Base-by-base conservation (phyloP, 1,140 invertebrate species). In the Caerostris darwini region DNA sequence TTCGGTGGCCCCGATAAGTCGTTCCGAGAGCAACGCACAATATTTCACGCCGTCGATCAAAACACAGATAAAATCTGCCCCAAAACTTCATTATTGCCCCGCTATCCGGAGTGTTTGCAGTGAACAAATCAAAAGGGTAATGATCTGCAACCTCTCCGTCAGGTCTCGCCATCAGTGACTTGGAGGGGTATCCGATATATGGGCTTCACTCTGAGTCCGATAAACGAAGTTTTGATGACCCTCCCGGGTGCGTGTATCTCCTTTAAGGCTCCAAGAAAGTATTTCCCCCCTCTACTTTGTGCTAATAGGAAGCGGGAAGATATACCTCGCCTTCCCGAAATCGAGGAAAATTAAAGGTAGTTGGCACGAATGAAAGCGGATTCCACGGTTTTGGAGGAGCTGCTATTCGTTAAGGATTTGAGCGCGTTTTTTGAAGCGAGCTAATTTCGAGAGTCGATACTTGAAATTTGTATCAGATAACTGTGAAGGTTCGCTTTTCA, bases 71-170 rank as follows among this genome's bases (percentile, higher is more conserved):
- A 92, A 92, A 92, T 85, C 67, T 61, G 19, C 12, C 50, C 53
- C 64, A 10, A 54, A 93, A 93, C 92, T 87, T 87, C 83, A 93
- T 93, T 93, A 87, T 19, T 19, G 58, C 64, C 6, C 61, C 7
- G n/a, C 50, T n/a, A 54, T 12, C 59, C 50, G 34, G 71, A 81
- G 57, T 83, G 57, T 71, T 82, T 61, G 57, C 58, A 86, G 92
- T 93, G 92, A 87, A 85, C 92, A 93, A 93, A 93, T 93, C 92
- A 93, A 93, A 93, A 67, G 50, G 82, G 82, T 93, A 93, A 93
- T 93, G 92, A 93, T 93, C 92, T 82, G 83, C 5, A 67, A n/a
- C 92, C 59, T 50, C 92, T 86, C 54, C 67, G 82, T 93, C 92
- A 86, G 82, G 34, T 71, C 50, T 83, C 54, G 61, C 81, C 82